These are phyloP conservation scores for Erpobdella octoculata DNA, from an alignment of 2,888 invertebrate genomes.

Conservation along the genomic window DNA sequence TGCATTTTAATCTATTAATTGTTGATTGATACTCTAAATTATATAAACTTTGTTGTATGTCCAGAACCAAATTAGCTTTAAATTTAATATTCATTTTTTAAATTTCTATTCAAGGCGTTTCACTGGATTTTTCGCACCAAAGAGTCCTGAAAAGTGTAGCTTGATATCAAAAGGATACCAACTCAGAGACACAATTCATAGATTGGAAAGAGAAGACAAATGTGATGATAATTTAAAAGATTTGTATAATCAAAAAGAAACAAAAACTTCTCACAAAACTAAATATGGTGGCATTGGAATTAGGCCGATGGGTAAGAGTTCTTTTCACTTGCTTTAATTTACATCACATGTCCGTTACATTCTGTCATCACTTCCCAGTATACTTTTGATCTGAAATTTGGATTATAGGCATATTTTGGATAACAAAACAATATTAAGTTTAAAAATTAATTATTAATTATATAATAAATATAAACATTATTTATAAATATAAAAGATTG, in stretches of 20 bases:
- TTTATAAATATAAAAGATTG: too few relatives aligned
- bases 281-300: constrained; percentile 15
- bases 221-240: constrained; percentile 5
- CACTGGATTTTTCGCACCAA: constrained; percentile 75
- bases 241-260: too few relatives aligned
- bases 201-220: constrained; percentile 53
- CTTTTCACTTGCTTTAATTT: too few relatives aligned
- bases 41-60: background rate
- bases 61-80: background rate
- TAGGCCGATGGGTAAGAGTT: constrained; percentile 4
- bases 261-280: too few relatives aligned
- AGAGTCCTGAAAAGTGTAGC: constrained; percentile 39
- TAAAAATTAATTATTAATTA: too few relatives aligned
- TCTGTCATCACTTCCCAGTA: too few relatives aligned
- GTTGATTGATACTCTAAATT: background rate
- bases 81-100: background rate
- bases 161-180: constrained; percentile 65
- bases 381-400: too few relatives aligned
- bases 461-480: too few relatives aligned
- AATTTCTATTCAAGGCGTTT: constrained; percentile 60
- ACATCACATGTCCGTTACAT: too few relatives aligned
- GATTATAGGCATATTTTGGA: too few relatives aligned
- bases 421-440: too few relatives aligned
- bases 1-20: background rate
- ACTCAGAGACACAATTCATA: constrained; percentile 85